These are phyloP conservation scores for Enteromius afrohamiltoni DNA, from an alignment of 2,797 vertebrate genomes.

Conservation along the genomic window DNA sequence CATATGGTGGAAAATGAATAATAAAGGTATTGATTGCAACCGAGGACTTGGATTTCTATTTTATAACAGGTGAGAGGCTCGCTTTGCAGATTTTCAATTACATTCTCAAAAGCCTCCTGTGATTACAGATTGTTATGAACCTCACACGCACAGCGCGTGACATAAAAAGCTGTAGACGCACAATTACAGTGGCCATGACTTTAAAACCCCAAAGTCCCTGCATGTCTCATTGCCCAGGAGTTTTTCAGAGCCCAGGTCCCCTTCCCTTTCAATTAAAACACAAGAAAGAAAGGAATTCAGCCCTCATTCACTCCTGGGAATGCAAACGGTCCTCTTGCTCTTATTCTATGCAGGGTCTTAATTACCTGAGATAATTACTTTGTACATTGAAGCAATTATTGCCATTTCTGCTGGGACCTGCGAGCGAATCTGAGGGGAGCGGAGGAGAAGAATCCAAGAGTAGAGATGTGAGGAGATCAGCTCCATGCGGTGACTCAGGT, in stretches of 20 bases:
- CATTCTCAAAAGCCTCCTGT: constrained; percentile 48
- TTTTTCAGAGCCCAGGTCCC: constrained; percentile 66
- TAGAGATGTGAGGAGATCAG: constrained; percentile 21
- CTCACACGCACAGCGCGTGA: constrained; percentile 34
- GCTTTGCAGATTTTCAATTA: constrained; percentile 55
- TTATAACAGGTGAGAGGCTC: constrained; percentile 34
- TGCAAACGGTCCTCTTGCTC: constrained; percentile 55
- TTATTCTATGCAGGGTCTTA: constrained; percentile 80
- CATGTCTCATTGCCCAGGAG: constrained; percentile 66
- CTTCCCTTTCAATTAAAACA: constrained; percentile 80
- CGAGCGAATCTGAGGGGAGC: constrained; percentile 46
- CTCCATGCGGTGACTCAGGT: background rate
- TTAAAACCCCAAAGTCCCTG: constrained; percentile 54
- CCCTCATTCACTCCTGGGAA: constrained; percentile 70
- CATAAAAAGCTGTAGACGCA: constrained; percentile 56
- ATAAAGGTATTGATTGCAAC: constrained; percentile 45
- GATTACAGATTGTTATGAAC: constrained; percentile 58
- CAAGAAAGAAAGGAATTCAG: constrained; percentile 76
- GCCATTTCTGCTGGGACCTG: constrained; percentile 72
- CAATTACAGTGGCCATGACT: constrained; percentile 57
- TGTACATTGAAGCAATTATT: constrained; percentile 81
- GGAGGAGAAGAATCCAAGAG: constrained; percentile 40
- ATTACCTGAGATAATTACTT: constrained; percentile 87
- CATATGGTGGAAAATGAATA: background rate
- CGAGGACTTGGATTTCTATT: constrained; percentile 41